Percentiles rank a stretch among this genome's conserved stretches.
Conservation (phyloP, 2,888 invertebrate species). For the Nephrotoma guestfalica region DNA sequence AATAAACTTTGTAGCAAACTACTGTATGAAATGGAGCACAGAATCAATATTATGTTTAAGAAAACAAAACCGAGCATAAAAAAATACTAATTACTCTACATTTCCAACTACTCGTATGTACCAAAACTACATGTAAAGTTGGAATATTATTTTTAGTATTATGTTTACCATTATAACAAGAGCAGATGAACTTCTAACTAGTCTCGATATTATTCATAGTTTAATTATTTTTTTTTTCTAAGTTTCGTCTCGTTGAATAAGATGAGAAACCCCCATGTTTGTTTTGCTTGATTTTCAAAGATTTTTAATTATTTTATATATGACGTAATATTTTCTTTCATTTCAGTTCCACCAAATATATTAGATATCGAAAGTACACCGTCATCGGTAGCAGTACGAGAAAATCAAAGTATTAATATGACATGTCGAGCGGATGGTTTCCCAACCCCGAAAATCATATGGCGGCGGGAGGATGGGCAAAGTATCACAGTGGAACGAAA, state of each 20-base stretch:
- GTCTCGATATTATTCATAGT: not conserved
- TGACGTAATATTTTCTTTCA: not conserved
- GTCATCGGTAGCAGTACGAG: conserved; percentile 81
- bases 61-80: not conserved
- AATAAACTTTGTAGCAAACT: not conserved
- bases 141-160: not conserved
- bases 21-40: not conserved
- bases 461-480: conserved; percentile 84
- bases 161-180: not conserved
- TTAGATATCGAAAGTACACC: conserved; percentile 80
- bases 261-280: no score
- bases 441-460: conserved; percentile 83
- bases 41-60: not conserved
- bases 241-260: not conserved
- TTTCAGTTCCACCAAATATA: conserved; percentile 86
- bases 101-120: not conserved
- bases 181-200: not conserved
- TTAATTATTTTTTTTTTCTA: not conserved
- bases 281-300: no score
- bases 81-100: not conserved
- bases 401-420: conserved; percentile 87
- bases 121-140: not conserved
- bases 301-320: not conserved
- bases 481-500: conserved; percentile 71
- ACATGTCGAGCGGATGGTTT: conserved; percentile 85